Conservation (phyloP, 1,140 invertebrate genomes). For the Hesperophylax magnus region DNA sequence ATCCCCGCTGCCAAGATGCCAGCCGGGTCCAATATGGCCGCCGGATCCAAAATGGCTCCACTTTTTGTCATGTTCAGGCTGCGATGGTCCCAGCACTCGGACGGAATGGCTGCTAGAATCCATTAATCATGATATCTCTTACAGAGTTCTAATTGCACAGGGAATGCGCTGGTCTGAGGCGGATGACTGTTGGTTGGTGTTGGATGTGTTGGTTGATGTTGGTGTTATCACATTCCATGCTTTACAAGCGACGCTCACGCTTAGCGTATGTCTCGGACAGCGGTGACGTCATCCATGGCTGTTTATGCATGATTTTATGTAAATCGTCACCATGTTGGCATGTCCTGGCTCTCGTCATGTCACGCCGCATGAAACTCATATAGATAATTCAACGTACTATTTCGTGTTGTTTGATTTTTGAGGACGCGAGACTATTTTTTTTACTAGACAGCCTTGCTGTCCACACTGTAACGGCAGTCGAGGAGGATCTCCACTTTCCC, state of each 20-base stretch:
- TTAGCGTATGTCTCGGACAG: conserved; percentile 10
- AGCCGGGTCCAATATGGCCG: conserved; percentile 14
- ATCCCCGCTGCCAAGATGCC: conserved; percentile 63
- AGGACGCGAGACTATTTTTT: too few relatives aligned
- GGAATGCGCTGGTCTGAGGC: conserved; percentile 29
- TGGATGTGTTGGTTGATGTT: too few relatives aligned
- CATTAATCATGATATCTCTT: conserved; percentile 10
- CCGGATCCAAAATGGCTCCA: not conserved
- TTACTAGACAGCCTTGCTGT: too few relatives aligned
- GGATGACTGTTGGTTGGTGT: not conserved
- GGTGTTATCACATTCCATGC: conserved; percentile 26
- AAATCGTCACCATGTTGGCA: not conserved
- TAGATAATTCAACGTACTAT: not conserved
- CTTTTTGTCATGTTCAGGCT: conserved; percentile 23
- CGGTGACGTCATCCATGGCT: conserved; percentile 8
- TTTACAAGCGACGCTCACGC: conserved; percentile 28
- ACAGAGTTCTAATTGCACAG: conserved; percentile 37
- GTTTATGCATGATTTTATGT: conserved; percentile 34
- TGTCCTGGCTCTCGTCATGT: not conserved
- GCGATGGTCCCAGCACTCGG: conserved; percentile 16
- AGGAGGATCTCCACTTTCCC: too few relatives aligned
- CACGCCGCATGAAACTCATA: conserved; percentile 8
- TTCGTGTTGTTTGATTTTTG: too few relatives aligned
- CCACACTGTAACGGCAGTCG: too few relatives aligned
- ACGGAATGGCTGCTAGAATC: conserved; percentile 13